These are phyloP conservation scores for Falco columbarius DNA, from an alignment of 2,797 vertebrate genomes.

Conservation along the genomic window DNA sequence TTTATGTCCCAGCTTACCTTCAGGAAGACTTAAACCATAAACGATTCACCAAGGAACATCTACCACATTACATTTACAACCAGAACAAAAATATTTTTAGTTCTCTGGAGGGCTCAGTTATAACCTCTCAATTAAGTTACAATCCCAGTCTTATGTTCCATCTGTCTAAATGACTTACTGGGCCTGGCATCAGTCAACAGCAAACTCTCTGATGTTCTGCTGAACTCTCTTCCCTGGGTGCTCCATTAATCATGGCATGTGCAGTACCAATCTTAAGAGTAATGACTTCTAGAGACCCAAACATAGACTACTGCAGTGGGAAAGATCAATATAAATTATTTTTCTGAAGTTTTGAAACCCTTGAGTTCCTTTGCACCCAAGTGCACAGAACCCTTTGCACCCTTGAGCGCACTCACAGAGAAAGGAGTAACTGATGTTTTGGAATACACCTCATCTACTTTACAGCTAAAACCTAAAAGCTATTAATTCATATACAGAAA, in stretches of 20 bases:
- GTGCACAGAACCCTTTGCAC: not conserved
- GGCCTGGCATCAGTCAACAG: not conserved
- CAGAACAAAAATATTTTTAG: not conserved
- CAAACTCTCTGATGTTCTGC: not conserved
- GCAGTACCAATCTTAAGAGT: not conserved
- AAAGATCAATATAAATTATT: not conserved
- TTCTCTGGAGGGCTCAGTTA: not conserved
- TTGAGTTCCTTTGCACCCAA: not conserved
- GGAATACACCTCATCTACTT: not conserved
- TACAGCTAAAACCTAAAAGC: not conserved
- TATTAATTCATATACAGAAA: not conserved
- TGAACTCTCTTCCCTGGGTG: not conserved
- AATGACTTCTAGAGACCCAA: not conserved
- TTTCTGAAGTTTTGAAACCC: not conserved
- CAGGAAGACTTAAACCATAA: slow-evolving; percentile 12
- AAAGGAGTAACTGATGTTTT: not conserved
- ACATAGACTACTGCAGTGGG: not conserved
- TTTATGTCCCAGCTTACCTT: not conserved
- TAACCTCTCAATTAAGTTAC: not conserved
- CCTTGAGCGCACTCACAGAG: accelerated
- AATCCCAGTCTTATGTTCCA: not conserved
- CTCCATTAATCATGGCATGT: not conserved
- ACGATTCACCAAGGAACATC: not conserved
- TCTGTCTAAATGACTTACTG: not conserved
- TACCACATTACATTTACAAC: not conserved